A percentile compares a stretch with the other conserved stretches of the same genome.
Evolutionary conservation across 1,140 invertebrate genomes (phyloP).

Genomic region (Drosophila punjabiensis): DNA sequence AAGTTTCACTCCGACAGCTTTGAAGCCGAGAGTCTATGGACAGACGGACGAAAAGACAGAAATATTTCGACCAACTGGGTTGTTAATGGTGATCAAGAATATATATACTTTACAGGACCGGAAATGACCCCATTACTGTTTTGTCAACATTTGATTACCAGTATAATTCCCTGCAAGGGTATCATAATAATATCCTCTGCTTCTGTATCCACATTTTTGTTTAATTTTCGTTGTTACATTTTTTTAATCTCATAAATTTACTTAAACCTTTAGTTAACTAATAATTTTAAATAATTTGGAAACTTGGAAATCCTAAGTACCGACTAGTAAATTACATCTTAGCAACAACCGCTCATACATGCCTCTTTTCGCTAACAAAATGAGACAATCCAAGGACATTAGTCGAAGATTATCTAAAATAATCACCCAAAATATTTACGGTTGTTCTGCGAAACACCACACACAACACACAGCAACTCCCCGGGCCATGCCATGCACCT

Average conservation of each 20-base stretch:
- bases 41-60: no score
- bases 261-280: not conserved
- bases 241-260: not conserved
- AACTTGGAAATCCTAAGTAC: not conserved
- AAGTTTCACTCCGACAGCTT: no score
- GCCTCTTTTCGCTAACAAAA: slow-evolving; percentile 6
- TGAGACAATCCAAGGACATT: slow-evolving; percentile 76
- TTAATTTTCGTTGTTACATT: no score
- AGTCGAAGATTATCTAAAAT: slow-evolving; percentile 81
- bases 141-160: no score
- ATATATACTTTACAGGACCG: no score
- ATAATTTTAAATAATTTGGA: not conserved
- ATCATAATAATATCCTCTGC: no score
- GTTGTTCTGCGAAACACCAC: slow-evolving; percentile 71
- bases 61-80: no score
- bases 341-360: not conserved
- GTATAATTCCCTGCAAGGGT: no score
- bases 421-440: slow-evolving; percentile 84
- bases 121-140: no score
- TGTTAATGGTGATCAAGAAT: no score
- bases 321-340: not conserved
- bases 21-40: no score
- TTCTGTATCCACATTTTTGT: no score
- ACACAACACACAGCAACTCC: slow-evolving; percentile 21
- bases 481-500: slow-evolving; percentile 70